These are phyloP conservation scores for Philopedon plagiatum DNA, from an alignment of 2,888 invertebrate species.

Conservation along the genomic window DNA sequence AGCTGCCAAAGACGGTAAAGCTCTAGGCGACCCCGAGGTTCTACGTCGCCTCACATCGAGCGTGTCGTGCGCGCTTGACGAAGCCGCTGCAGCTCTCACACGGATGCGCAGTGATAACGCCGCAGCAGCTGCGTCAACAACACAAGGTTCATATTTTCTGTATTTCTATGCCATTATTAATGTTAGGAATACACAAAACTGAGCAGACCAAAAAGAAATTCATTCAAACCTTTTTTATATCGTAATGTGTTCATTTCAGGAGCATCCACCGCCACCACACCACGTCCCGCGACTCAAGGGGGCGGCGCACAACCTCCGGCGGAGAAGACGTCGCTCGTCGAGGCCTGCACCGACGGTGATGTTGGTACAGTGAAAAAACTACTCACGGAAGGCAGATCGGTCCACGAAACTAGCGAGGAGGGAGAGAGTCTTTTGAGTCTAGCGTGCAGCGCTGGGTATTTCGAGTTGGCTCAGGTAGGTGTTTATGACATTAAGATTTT, in stretches of 20 bases:
- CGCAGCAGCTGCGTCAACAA: conserved; percentile 58
- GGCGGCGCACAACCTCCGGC: conserved; percentile 60
- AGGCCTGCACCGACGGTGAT: conserved; percentile 96
- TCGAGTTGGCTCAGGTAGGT: conserved; percentile 92
- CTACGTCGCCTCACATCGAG: conserved; percentile 89
- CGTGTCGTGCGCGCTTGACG: conserved; percentile 91
- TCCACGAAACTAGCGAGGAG: conserved; percentile 97
- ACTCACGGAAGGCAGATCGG: conserved; percentile 92
- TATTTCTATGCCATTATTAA: neutral
- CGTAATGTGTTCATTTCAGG: conserved; percentile 39
- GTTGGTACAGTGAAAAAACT: conserved; percentile 93
- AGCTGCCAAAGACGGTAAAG: conserved; percentile 83
- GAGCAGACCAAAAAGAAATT: too few species aligned
- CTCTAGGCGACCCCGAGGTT: conserved; percentile 91
- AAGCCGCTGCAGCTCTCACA: conserved; percentile 96
- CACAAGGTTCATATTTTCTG: conserved; percentile 30
- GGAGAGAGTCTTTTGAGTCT: conserved; percentile 96
- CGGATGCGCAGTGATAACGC: conserved; percentile 94
- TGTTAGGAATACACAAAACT: too few species aligned
- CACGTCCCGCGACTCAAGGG: conserved; percentile 44
- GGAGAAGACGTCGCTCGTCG: conserved; percentile 79
- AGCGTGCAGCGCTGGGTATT: conserved; percentile 98
- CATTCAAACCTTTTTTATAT: too few species aligned
- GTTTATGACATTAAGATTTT: neutral
- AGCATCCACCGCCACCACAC: conserved; percentile 19